Evolutionary conservation across 2,113 vertebrate species (phyloP).

Genomic region (Anhinga rufa): DNA sequence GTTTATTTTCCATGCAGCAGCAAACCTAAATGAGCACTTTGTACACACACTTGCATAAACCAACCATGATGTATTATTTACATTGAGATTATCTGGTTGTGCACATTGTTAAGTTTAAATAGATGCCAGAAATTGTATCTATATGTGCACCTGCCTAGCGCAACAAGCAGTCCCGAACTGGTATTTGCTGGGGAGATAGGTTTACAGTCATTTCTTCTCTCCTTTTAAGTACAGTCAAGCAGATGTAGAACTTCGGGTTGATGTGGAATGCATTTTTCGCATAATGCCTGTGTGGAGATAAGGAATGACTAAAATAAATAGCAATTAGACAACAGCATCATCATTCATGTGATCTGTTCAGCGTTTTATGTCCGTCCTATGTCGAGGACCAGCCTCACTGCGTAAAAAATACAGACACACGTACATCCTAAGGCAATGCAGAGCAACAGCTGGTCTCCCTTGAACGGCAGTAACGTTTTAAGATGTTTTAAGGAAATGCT

Average conservation of each 20-base stretch:
- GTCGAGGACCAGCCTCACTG: neutral
- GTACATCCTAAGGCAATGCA: neutral
- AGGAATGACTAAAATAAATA: conserved; percentile 63
- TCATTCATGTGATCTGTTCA: neutral
- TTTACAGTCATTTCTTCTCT: conserved; percentile 73
- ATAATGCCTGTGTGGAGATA: conserved; percentile 57
- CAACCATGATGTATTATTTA: conserved; percentile 69
- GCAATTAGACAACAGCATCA: conserved; percentile 44
- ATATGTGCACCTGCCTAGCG: conserved; percentile 72
- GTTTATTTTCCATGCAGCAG: neutral
- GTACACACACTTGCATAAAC: neutral
- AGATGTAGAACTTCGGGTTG: conserved; percentile 68
- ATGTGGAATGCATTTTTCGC: conserved; percentile 55
- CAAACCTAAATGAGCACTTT: neutral
- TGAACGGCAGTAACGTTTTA: neutral
- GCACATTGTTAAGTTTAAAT: conserved; percentile 78
- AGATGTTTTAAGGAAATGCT: neutral
- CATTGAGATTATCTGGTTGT: conserved; percentile 72
- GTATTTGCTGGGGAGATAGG: conserved; percentile 78
- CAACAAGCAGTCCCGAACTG: conserved; percentile 59
- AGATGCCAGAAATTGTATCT: conserved; percentile 83
- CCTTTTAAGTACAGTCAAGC: conserved; percentile 75
- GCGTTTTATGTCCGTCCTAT: neutral
- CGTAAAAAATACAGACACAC: neutral
- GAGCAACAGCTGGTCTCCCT: neutral